Evolutionary conservation across 2,888 invertebrate genomes (phyloP).

Genomic region (Vanessa cardui): DNA sequence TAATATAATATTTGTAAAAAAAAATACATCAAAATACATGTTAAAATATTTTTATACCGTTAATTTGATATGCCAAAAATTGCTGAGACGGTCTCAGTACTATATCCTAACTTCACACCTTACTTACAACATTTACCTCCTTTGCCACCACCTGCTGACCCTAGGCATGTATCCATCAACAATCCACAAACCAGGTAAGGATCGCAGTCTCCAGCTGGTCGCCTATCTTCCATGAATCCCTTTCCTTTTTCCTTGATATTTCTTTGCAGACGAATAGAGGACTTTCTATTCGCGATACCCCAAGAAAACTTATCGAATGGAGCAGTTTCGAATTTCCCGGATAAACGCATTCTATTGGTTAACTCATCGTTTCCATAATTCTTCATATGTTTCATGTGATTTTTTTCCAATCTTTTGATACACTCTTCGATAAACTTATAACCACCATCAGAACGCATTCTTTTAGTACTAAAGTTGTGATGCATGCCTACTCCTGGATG

Average conservation of each 20-base stretch:
- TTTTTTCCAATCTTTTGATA: conserved; percentile 93
- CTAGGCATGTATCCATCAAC: conserved; percentile 73
- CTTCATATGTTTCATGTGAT: conserved; percentile 95
- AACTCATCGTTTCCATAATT: conserved; percentile 95
- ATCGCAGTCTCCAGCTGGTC: conserved; percentile 95
- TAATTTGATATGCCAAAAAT: too few relatives aligned
- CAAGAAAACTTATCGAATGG: conserved; percentile 95
- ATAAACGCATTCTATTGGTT: conserved; percentile 96
- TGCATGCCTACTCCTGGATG: conserved; percentile 94
- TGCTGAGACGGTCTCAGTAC: too few relatives aligned
- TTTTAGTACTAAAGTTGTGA: conserved; percentile 93
- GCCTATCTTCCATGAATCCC: conserved; percentile 96
- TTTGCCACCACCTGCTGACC: conserved; percentile 39
- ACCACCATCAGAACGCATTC: conserved; percentile 92
- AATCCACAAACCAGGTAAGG: conserved; percentile 86
- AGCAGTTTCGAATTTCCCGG: conserved; percentile 97
- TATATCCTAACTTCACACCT: conserved; percentile 1
- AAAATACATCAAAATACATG: background rate
- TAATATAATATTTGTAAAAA: background rate
- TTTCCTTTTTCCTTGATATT: conserved; percentile 93
- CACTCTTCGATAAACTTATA: conserved; percentile 90
- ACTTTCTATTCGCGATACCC: conserved; percentile 95
- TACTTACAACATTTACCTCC: conserved; percentile 39
- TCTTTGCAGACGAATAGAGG: conserved; percentile 95
- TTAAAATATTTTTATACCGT: background rate